Conservation (phyloP, 1,140 invertebrate species). For the Paraescarpia echinospica region DNA sequence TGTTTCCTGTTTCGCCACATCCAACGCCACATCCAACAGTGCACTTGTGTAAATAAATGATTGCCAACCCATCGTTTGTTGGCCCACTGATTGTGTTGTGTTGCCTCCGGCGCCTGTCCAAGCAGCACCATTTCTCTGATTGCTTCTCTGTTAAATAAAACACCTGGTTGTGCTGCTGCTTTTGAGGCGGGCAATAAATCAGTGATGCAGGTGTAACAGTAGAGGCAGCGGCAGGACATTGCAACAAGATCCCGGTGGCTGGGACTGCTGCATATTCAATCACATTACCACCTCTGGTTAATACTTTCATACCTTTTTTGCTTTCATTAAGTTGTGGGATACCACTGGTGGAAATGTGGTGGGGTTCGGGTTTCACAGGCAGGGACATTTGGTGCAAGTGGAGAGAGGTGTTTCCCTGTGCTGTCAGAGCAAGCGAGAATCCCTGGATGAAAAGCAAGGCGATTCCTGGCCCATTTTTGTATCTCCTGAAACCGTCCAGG, state of each 20-base stretch:
- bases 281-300: background rate
- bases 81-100: background rate
- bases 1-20: background rate
- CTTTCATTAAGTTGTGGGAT: background rate
- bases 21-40: background rate
- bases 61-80: background rate
- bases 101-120: background rate
- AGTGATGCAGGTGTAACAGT: background rate
- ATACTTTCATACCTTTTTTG: background rate
- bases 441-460: background rate
- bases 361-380: background rate
- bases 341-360: background rate
- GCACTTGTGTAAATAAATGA: background rate
- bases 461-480: background rate
- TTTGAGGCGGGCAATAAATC: background rate
- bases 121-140: background rate
- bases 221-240: background rate
- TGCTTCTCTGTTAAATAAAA: background rate
- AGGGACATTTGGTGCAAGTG: background rate
- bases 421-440: background rate
- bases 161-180: background rate
- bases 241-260: background rate
- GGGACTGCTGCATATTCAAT: background rate
- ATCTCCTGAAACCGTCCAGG: background rate
- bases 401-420: background rate